Conservation (phyloP, 2,113 vertebrate genomes). For the Piprites chloris region DNA sequence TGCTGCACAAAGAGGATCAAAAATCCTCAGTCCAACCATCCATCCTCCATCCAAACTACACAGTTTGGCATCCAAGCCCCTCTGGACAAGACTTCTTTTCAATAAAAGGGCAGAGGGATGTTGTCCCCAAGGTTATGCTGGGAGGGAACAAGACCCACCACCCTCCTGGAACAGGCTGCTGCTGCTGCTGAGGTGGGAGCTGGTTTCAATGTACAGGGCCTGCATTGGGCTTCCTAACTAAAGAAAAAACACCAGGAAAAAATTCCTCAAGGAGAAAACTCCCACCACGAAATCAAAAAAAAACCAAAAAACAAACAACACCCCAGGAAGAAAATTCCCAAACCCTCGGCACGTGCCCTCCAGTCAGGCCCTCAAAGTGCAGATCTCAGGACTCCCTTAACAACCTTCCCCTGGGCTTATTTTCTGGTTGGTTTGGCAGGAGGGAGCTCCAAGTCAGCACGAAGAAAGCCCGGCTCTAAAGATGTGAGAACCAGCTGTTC, state of each 20-base stretch:
- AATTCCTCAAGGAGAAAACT: not conserved
- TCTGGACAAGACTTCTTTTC: accelerated
- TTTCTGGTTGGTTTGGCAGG: not conserved
- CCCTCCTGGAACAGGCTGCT: not conserved
- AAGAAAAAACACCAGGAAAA: not conserved
- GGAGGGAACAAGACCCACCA: not conserved
- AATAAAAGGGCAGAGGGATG: not conserved
- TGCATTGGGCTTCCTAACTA: not conserved
- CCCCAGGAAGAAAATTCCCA: not conserved
- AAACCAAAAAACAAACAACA: too few species aligned
- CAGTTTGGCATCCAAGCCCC: not conserved
- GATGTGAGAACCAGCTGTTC: not conserved
- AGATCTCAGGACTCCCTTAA: not conserved
- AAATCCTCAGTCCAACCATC: not conserved
- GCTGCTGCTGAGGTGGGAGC: not conserved
- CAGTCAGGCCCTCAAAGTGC: not conserved
- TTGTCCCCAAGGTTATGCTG: not conserved
- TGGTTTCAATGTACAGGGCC: too few species aligned
- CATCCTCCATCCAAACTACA: accelerated
- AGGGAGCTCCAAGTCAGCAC: not conserved
- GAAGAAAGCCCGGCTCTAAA: not conserved
- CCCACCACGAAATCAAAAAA: not conserved
- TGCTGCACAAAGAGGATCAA: not conserved
- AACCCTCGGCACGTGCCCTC: not conserved
- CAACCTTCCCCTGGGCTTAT: not conserved